Evolutionary conservation across 2,797 vertebrate genomes (phyloP).

Genomic region (Brotogeris chrysoptera): DNA sequence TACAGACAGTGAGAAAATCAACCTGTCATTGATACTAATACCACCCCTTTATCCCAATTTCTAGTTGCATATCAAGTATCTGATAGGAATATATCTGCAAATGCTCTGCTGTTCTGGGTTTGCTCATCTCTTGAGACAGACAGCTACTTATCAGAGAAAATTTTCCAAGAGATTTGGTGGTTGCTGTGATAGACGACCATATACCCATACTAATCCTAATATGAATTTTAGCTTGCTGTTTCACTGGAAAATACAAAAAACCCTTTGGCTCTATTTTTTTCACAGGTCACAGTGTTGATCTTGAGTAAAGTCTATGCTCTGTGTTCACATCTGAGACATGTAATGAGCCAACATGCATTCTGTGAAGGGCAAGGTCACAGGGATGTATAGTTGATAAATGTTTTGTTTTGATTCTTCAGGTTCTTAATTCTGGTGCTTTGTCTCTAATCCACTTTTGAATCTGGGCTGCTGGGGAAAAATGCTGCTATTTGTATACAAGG

Average conservation of each 20-base stretch:
- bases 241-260: neutral
- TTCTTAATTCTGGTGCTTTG: neutral
- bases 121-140: neutral
- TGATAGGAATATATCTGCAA: neutral
- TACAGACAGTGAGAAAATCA: neutral
- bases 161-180: neutral
- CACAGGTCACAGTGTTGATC: neutral
- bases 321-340: neutral
- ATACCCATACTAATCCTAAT: neutral
- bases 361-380: neutral
- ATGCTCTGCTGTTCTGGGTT: neutral
- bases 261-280: neutral
- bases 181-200: neutral
- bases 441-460: constrained; percentile 16
- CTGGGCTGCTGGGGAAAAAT: neutral
- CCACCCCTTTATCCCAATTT: neutral
- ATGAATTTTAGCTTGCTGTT: neutral
- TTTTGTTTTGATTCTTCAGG: neutral
- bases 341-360: neutral
- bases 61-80: neutral
- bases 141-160: neutral
- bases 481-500: neutral
- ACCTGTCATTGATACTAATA: neutral
- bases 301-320: neutral
- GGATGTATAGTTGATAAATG: neutral